phyloP scores from a whole-genome alignment of 2,113 vertebrate genomes.

The Solea senegalensis region DNA sequence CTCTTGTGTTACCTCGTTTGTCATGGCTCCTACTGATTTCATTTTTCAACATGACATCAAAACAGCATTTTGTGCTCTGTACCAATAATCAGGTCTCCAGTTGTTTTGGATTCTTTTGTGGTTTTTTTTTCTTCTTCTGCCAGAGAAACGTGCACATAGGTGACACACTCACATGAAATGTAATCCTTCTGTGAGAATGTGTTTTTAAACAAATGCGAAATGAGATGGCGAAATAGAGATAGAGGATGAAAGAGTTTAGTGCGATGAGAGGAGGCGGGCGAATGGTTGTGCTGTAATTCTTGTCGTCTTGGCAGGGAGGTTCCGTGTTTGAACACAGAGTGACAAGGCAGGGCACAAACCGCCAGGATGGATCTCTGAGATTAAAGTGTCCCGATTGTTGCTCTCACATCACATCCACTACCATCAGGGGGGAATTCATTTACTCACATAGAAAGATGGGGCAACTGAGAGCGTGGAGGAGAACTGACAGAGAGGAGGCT shows the following conservation, averaged over 20 bases:
- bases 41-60: slow-evolving; percentile 67
- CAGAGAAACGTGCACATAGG: slow-evolving; percentile 28
- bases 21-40: slow-evolving; percentile 56
- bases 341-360: slow-evolving; percentile 61
- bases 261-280: slow-evolving; percentile 38
- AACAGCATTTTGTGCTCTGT: slow-evolving; percentile 39
- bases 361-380: slow-evolving; percentile 72
- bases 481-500: slow-evolving; percentile 68
- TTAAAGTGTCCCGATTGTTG: slow-evolving; percentile 72
- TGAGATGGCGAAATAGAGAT: slow-evolving; percentile 31
- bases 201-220: slow-evolving; percentile 28
- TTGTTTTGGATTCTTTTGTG: slow-evolving; percentile 45
- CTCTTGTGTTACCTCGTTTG: slow-evolving; percentile 60
- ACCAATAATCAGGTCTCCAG: slow-evolving; percentile 46
- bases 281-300: slow-evolving; percentile 55
- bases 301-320: slow-evolving; percentile 64
- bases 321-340: slow-evolving; percentile 75
- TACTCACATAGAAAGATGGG: slow-evolving; percentile 65
- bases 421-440: slow-evolving; percentile 75
- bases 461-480: slow-evolving; percentile 47
- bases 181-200: slow-evolving; percentile 13
- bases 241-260: slow-evolving; percentile 43
- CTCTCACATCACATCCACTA: slow-evolving; percentile 69
- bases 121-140: slow-evolving; percentile 21
- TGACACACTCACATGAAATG: slow-evolving; percentile 21